Base-by-base conservation (phyloP, 2,888 invertebrate species). In the Podotricha telesiphe region DNA sequence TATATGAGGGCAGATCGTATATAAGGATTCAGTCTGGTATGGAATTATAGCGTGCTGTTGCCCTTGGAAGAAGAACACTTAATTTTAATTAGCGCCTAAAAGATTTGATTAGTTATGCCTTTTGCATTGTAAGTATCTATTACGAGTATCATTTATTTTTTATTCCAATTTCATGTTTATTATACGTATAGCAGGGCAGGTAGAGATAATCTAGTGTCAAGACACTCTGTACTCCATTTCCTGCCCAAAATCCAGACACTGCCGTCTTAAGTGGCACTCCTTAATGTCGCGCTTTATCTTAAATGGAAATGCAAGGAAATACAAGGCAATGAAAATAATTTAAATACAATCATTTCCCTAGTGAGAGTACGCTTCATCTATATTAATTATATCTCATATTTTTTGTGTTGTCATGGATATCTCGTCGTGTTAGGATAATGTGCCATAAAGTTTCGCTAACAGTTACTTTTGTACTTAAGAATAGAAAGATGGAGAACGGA, bases 101-200 rank as follows among this genome's bases (percentile, higher is more conserved):
- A 42, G 3, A 50, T 10, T 47, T 20, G 4, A 28, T 45, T 13
- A 51, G 81, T 75, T 63, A 87, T 87, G 86, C 81, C 86, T 51
- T 79, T 87, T 72, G 87, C 85, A 79, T 86, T 86, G 86, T 87
- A 76, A 87, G 87, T 86, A 74, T 19, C 11, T 28, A 42, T 19
- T 15, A 22, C n/a, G n/a, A 40, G 1, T 59, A 42, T 45, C 34
- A 40, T 59, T 20, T 58, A 20, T n/a, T 19, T 28, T 28, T 28
- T 28, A 28, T 28, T 4, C 28, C 6, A 4, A 28, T 28, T 28
- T 28, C 6, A 20, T 17, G 19, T 8, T 42, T 13, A 13, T 42
- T 42, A 42, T 13, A 13, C 13, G 13, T 1, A 13, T 11, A 42
- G 42, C 42, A 13, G 2, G 7, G 11, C 2, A 42, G 2, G 13